Evolutionary conservation across 2,888 invertebrate genomes (phyloP), one percentile per base, ranked within the genome.

Genomic region (Netelia melanura): DNA sequence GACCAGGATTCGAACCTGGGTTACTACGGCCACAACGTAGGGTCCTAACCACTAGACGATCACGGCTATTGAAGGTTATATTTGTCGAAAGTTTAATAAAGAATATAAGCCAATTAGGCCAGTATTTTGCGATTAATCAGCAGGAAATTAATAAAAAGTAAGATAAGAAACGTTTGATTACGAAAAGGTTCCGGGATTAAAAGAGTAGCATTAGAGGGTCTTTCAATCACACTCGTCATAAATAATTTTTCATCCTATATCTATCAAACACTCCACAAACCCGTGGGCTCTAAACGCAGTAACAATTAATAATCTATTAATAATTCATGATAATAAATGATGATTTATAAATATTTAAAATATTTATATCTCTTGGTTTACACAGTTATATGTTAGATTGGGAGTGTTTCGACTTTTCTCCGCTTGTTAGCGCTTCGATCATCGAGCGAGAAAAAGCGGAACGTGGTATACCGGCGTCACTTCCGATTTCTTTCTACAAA

Each of bases 21-120:
- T 93, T 93, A 92, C 93, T 64, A 93, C 93, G 93, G 93, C 93
- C 93, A 93, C 93, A 93, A 93, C 93, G 93, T 93, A 93, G 93
- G 93, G 93, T 93, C 93, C 92, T 93, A 91, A 93, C 92, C 91
- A 92, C 92, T 92, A 93, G 93, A 93, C 92, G 92, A 93, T 93
- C 92, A 93, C 93, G 93, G 92, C 91, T 91, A 89, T 74, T 43
- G 88, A 88, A 89, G 90, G 88, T 83, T 67, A 5, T 71, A 52
- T 70, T 30, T 30, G 6, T 9, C 3, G 9, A 0, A 6, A 11
- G 17, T 52, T 44, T 68, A 68, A 68, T 23, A 1, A 48, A 44
- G 44, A 3, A n/a, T 44, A 11, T 48, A 23, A n/a, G 11, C 5
- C 21, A 10, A 2, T 10, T 8, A 9, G 25, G 0, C 14, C 14